These are phyloP conservation scores for Operophtera brumata DNA, from an alignment of 2,888 invertebrate genomes.

Conservation along the genomic window DNA sequence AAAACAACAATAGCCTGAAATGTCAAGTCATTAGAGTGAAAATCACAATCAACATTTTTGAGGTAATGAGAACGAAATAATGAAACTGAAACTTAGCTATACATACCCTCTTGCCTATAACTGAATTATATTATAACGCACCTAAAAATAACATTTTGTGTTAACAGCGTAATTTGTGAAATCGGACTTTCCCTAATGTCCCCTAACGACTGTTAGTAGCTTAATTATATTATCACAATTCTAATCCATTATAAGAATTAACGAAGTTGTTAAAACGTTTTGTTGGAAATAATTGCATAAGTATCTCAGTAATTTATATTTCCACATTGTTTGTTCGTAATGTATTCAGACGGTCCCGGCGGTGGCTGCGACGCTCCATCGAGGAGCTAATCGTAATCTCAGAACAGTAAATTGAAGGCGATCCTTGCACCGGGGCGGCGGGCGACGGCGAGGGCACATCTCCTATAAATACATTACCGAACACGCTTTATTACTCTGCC, in stretches of 20 bases:
- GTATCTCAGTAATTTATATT: conserved; percentile 38
- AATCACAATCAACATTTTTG: background rate
- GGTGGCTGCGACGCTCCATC: conserved; percentile 44
- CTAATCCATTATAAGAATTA: conserved; percentile 62
- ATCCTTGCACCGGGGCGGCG: conserved; percentile 53
- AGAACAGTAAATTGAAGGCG: conserved; percentile 63
- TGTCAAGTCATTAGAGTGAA: too few species aligned
- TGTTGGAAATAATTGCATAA: conserved; percentile 32
- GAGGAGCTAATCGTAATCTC: conserved; percentile 61
- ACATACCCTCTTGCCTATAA: background rate
- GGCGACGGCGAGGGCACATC: conserved; percentile 61
- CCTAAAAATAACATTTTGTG: conserved; percentile 31
- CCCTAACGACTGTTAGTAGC: conserved; percentile 50
- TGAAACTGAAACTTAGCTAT: background rate
- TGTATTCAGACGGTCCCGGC: conserved; percentile 28
- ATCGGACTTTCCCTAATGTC: conserved; percentile 39
- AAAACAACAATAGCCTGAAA: too few species aligned
- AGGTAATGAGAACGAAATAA: background rate
- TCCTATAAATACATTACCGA: conserved; percentile 76
- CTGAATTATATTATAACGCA: conserved; percentile 22
- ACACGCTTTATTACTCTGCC: conserved; percentile 78
- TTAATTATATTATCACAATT: conserved; percentile 60
- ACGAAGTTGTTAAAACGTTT: conserved; percentile 46
- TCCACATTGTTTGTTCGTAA: conserved; percentile 31
- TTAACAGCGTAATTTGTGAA: conserved; percentile 31